These are phyloP conservation scores for Pristionchus japonicus DNA, from an alignment of 2,888 invertebrate genomes.

Conservation along the genomic window DNA sequence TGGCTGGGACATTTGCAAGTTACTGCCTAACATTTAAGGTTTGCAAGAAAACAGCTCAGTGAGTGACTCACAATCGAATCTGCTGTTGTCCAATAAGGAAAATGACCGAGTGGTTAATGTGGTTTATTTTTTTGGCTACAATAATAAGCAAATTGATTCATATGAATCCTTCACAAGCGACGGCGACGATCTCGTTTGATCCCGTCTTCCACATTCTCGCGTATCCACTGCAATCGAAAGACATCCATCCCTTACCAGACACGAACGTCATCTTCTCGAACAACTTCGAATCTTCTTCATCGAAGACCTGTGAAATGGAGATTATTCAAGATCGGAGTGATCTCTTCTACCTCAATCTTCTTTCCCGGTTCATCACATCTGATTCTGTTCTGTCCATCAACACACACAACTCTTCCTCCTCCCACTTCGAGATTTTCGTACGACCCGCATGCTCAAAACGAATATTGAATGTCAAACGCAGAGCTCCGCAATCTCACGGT, in stretches of 20 bases:
- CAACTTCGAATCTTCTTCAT: neutral
- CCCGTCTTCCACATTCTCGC: neutral
- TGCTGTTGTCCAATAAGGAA: no score
- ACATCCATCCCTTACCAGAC: neutral
- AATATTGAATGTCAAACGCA: neutral
- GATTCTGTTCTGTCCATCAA: neutral
- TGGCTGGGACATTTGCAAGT: no score
- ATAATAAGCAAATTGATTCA: neutral
- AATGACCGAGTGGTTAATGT: no score
- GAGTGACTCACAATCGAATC: no score
- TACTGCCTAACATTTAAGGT: no score
- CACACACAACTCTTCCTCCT: neutral
- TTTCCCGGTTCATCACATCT: neutral
- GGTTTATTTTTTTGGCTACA: no score
- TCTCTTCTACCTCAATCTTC: neutral
- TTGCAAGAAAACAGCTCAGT: no score
- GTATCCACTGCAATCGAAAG: neutral
- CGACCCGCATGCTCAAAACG: neutral
- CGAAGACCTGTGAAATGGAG: neutral
- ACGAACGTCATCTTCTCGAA: slow-evolving; percentile 6
- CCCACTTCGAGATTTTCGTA: neutral
- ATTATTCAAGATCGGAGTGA: neutral
- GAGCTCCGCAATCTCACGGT: neutral
- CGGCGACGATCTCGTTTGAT: neutral
- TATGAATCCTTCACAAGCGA: neutral